Conservation (phyloP, 2,888 invertebrate genomes). For the Smittia aterrima region DNA sequence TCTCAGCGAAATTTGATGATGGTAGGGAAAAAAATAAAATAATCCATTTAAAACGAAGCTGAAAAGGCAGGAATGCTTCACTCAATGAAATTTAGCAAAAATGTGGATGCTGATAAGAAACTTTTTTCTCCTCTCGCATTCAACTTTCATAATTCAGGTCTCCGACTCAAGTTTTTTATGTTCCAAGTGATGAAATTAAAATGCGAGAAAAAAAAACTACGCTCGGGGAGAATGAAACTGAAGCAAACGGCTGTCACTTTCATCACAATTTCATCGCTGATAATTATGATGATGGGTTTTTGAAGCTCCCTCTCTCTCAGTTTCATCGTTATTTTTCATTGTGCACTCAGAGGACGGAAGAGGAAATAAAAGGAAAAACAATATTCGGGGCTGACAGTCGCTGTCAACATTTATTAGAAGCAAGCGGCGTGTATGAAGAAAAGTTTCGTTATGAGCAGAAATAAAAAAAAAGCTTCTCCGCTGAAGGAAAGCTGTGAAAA, state of each 20-base stretch:
- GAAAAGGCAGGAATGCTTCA: too few relatives aligned
- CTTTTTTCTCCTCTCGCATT: too few relatives aligned
- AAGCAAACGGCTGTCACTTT: slow-evolving; percentile 19
- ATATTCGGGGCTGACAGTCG: background rate
- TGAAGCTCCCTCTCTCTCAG: background rate
- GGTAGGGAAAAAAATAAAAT: background rate
- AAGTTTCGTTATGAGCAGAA: background rate
- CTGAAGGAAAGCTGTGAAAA: too few relatives aligned
- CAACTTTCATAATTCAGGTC: too few relatives aligned
- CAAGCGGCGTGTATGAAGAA: background rate
- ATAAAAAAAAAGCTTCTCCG: background rate
- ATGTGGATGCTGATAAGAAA: too few relatives aligned
- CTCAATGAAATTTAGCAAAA: too few relatives aligned
- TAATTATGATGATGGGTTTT: background rate
- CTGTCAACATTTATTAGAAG: slow-evolving; percentile 11
- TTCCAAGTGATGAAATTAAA: background rate
- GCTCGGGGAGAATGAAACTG: background rate
- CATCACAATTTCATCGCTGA: slow-evolving; percentile 17
- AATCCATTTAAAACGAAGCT: too few relatives aligned
- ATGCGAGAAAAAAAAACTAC: background rate
- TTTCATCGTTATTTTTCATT: background rate
- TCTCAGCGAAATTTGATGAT: slow-evolving; percentile 7
- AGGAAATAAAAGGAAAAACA: slow-evolving; percentile 8
- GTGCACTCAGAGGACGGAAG: background rate
- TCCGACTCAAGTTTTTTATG: too few relatives aligned